Percentiles rank a stretch among this genome's conserved stretches.
Conservation (phyloP, 2,888 invertebrate species). For the Macaria notata region DNA sequence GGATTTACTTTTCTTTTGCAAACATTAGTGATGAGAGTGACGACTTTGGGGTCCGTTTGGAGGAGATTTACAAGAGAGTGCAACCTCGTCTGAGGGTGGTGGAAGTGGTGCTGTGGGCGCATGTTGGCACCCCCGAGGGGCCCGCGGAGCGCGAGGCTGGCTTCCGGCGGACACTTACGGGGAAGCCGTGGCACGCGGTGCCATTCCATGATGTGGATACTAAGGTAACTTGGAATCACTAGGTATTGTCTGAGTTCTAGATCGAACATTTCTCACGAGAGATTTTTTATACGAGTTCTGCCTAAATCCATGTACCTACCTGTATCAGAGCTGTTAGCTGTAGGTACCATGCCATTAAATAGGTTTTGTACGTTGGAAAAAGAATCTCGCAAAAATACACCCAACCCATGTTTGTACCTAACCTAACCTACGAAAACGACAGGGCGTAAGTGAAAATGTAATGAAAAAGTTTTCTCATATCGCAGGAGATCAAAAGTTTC, state of each 20-base stretch:
- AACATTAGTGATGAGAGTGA: conserved; percentile 86
- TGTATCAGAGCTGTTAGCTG: no score
- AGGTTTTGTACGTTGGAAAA: no score
- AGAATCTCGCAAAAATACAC: no score
- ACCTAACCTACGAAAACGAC: no score
- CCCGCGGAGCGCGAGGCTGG: conserved; percentile 85
- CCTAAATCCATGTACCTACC: no score
- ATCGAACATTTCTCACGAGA: no score
- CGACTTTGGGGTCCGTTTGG: conserved; percentile 85
- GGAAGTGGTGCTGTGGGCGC: conserved; percentile 87
- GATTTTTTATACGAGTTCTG: no score
- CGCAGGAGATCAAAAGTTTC: not conserved
- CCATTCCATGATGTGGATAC: conserved; percentile 87
- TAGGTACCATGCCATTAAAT: no score
- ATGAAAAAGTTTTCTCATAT: not conserved
- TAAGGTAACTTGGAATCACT: conserved; percentile 74
- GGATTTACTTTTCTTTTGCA: conserved; percentile 87
- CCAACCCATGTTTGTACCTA: no score
- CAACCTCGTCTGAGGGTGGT: conserved; percentile 83
- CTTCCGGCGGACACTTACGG: conserved; percentile 83
- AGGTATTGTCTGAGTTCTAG: no score
- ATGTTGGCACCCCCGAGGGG: conserved; percentile 80
- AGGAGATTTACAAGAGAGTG: conserved; percentile 79
- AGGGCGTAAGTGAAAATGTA: no score
- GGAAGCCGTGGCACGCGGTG: conserved; percentile 87